Percentiles rank a stretch among this genome's conserved stretches.
phyloP scores from a whole-genome alignment of 2,113 vertebrate genomes.

The Phalacrocorax aristotelis region DNA sequence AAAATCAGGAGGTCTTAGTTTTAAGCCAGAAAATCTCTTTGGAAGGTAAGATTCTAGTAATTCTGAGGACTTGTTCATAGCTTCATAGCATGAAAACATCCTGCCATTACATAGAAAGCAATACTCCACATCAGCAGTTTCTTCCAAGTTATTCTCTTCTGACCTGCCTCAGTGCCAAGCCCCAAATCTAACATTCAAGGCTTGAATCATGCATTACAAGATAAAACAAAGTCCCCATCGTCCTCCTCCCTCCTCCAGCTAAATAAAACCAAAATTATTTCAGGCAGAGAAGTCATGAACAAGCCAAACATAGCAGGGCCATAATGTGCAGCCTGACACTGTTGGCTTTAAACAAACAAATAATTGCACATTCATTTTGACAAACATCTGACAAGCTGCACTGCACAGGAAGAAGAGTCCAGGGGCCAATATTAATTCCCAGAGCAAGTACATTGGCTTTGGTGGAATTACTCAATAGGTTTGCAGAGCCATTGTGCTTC shows the following conservation, averaged over 20 bases:
- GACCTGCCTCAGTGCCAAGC: conserved; percentile 13
- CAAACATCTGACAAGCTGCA: conserved; percentile 18
- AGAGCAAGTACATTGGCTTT: not conserved
- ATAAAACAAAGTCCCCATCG: not conserved
- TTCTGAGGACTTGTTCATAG: not conserved
- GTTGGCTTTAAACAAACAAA: conserved; percentile 41
- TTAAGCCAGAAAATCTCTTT: conserved; percentile 32
- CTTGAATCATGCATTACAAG: conserved; percentile 7
- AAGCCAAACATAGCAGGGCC: conserved; percentile 32
- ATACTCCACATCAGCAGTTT: not conserved
- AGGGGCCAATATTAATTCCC: conserved; percentile 28
- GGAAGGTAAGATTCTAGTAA: not conserved
- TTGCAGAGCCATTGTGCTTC: conserved; percentile 30
- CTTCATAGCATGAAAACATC: not conserved
- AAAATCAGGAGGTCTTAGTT: not conserved
- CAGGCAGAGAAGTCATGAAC: conserved; percentile 17
- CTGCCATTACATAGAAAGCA: not conserved
- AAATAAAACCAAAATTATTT: conserved; percentile 32
- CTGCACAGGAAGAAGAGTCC: conserved; percentile 1
- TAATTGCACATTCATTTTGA: conserved; percentile 27
- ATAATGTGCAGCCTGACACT: not conserved
- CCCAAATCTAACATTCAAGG: not conserved
- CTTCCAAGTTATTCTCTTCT: conserved; percentile 11
- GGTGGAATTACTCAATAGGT: conserved; percentile 32
- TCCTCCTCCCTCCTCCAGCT: not conserved